Percentiles rank a stretch among this genome's conserved stretches.
Evolutionary conservation across 1,140 invertebrate genomes (phyloP).

Genomic region (Prorops nasuta): DNA sequence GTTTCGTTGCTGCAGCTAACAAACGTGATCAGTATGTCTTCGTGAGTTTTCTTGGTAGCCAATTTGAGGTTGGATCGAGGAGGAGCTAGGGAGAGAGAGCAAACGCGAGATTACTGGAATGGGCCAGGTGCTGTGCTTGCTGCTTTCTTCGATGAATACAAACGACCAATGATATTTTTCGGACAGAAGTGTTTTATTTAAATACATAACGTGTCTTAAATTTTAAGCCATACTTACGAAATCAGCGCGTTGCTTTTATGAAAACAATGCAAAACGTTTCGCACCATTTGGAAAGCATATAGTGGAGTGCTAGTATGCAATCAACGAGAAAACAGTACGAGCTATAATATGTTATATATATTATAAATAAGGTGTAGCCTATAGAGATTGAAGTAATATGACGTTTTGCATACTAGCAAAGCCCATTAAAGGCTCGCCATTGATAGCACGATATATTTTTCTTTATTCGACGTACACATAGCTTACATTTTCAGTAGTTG

Average conservation of each 20-base stretch:
- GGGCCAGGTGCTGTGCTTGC: too few relatives aligned
- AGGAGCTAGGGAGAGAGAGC: too few relatives aligned
- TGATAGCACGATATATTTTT: not conserved
- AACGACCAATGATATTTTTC: not conserved
- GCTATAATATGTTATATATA: too few relatives aligned
- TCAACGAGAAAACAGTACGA: too few relatives aligned
- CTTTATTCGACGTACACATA: not conserved
- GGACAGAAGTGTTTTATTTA: slow-evolving; percentile 19
- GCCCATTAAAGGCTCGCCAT: not conserved
- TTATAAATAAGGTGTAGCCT: too few relatives aligned
- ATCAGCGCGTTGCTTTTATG: slow-evolving; percentile 14
- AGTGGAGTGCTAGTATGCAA: too few relatives aligned
- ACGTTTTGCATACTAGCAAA: not conserved
- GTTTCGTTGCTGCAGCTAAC: slow-evolving; percentile 43
- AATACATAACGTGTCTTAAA: slow-evolving; percentile 19
- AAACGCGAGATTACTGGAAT: too few relatives aligned
- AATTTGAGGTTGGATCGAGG: too few relatives aligned
- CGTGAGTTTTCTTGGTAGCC: slow-evolving; percentile 27
- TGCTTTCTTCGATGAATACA: too few relatives aligned
- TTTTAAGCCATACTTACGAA: slow-evolving; percentile 18
- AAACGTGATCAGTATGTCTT: slow-evolving; percentile 52
- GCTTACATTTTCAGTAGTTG: not conserved
- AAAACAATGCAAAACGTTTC: slow-evolving; percentile 15
- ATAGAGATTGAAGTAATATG: too few relatives aligned
- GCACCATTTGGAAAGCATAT: too few relatives aligned